Base-by-base conservation (phyloP, 2,113 vertebrate genomes). In the Diglossa brunneiventris region DNA sequence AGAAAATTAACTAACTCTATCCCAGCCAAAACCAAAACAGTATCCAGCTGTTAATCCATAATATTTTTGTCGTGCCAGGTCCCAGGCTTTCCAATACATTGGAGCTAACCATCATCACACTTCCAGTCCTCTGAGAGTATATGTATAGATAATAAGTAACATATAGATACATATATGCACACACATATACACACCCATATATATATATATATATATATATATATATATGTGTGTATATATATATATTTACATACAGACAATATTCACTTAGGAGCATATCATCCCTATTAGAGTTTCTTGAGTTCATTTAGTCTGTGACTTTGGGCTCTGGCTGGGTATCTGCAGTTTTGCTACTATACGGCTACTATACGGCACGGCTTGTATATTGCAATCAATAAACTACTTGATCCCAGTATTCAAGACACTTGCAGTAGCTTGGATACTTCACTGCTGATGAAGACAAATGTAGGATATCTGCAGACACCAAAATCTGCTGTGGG, bases 391-490 rank as follows among this genome's bases (percentile, higher is more conserved):
- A 95, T 96, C 92, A 94, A 93, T 94, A 92, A 97, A 61, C 77
- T 70, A 70, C 91, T 93, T 95, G 77, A 91, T 87, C 56, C 69
- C 21, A 33, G 68, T 92, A 95, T 70, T 95, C 82, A 93, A 94
- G 91, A 85, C 74, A 81, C 74, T 95, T 83, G 79, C 61, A 93
- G 70, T 83, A 84, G 92, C 84, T 87, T 92, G 70, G 76, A 81
- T 94, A 89, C 62, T 92, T 47, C 3, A 7, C 53, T 89, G 28
- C 66, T 79, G 93, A 91, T 92, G 81, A 96, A 96, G 93, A 96
- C 55, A 91, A 94, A 97, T 93, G 89, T 33, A 94, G 63, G 74
- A 89, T 95, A 94, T 69, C 66, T 94, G 85, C 79, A 93, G 92
- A 88, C 67, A 91, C 64, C 80, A 91, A 89, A 94, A 94, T 87